These are phyloP conservation scores for Ciconia boyciana DNA, from an alignment of 2,113 vertebrate species.

Conservation along the genomic window DNA sequence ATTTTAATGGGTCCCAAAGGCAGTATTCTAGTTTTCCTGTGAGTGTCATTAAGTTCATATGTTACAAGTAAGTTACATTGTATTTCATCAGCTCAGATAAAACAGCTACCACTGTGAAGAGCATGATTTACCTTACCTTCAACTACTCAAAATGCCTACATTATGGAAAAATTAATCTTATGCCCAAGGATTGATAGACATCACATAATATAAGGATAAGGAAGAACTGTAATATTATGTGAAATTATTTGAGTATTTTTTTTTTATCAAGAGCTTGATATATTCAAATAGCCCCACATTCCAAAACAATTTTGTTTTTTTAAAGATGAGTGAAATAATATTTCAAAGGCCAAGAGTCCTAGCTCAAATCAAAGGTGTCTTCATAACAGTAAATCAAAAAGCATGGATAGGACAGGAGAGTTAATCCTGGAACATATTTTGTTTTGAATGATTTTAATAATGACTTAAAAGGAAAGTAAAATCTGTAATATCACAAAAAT, in stretches of 20 bases:
- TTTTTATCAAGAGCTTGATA: neutral
- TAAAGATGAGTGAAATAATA: neutral
- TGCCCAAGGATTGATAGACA: neutral
- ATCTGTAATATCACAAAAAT: neutral
- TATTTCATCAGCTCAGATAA: constrained; percentile 35
- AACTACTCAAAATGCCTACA: neutral
- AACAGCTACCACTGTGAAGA: neutral
- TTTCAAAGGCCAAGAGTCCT: neutral
- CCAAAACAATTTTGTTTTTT: neutral
- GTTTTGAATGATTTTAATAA: neutral
- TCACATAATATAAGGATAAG: neutral
- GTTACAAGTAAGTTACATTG: neutral
- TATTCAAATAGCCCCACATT: neutral
- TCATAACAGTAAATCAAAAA: neutral
- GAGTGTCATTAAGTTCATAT: neutral
- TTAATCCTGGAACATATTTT: neutral
- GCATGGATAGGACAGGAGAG: neutral
- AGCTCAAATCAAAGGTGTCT: neutral
- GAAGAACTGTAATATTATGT: neutral
- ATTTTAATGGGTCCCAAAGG: neutral
- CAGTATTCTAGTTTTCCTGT: neutral
- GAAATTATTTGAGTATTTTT: neutral
- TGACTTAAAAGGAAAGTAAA: neutral
- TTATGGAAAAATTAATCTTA: neutral
- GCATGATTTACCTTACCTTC: neutral